phyloP scores from a whole-genome alignment of 1,140 invertebrate genomes.

The Microplitis mediator region DNA sequence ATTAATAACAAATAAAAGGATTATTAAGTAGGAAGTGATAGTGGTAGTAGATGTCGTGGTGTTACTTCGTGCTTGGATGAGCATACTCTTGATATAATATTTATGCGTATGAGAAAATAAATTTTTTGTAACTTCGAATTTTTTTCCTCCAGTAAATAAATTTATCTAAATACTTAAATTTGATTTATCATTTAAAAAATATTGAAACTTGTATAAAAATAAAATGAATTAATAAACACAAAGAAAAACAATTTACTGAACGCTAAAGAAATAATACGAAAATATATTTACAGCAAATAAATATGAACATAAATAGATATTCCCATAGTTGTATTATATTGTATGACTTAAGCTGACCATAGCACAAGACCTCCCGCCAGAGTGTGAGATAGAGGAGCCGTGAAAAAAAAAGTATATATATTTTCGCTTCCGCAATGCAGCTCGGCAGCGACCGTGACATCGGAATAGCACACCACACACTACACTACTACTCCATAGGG shows the following conservation, averaged over 20 bases:
- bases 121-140: no score
- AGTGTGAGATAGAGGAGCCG: neutral
- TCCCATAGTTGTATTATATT: no score
- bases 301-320: no score
- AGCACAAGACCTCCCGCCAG: conserved; percentile 2
- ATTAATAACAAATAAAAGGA: neutral
- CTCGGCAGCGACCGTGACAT: conserved; percentile 24
- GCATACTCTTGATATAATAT: no score
- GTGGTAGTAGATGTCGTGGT: no score
- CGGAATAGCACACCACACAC: neutral
- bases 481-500: neutral
- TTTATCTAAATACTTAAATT: no score
- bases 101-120: no score
- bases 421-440: conserved; percentile 25
- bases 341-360: no score
- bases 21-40: no score
- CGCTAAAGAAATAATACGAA: neutral
- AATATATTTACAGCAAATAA: neutral
- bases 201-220: neutral
- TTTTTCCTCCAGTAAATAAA: no score
- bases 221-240: conserved; percentile 12
- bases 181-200: no score
- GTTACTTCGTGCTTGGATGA: no score
- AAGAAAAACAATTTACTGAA: neutral
- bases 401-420: conserved; percentile 12